phyloP scores from a whole-genome alignment of 2,113 vertebrate species.

The Ailurus styani region DNA sequence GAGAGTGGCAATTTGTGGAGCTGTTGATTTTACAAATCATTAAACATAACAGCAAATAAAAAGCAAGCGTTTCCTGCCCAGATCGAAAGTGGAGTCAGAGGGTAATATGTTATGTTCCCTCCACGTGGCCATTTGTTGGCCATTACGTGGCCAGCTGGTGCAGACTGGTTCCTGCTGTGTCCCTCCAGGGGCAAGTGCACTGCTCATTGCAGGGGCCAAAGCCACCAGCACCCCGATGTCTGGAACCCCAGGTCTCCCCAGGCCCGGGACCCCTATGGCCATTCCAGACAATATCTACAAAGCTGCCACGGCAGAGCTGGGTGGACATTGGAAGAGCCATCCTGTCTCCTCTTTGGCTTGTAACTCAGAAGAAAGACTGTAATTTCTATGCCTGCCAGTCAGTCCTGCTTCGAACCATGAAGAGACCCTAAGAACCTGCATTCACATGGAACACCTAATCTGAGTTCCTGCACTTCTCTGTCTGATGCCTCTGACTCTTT shows the following conservation, averaged over 20 bases:
- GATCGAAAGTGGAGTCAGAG: constrained; percentile 50
- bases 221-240: background rate
- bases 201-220: constrained; percentile 34
- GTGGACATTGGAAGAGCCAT: background rate
- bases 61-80: constrained; percentile 62
- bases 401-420: background rate
- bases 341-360: background rate
- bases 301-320: background rate
- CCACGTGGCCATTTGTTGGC: constrained; percentile 38
- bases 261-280: constrained; percentile 13
- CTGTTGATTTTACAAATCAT: constrained; percentile 78
- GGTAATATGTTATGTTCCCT: constrained; percentile 13
- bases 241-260: constrained; percentile 52
- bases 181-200: constrained; percentile 16
- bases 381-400: background rate
- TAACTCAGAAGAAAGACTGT: background rate
- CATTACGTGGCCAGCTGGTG: background rate
- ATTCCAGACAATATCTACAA: background rate
- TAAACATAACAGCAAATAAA: constrained; percentile 74
- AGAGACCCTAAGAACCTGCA: background rate
- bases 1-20: constrained; percentile 45
- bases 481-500: too few species aligned
- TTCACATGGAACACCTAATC: too few species aligned
- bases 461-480: too few species aligned
- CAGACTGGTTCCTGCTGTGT: background rate